phyloP scores from a whole-genome alignment of 2,888 invertebrate genomes.

The Platycheirus albimanus region DNA sequence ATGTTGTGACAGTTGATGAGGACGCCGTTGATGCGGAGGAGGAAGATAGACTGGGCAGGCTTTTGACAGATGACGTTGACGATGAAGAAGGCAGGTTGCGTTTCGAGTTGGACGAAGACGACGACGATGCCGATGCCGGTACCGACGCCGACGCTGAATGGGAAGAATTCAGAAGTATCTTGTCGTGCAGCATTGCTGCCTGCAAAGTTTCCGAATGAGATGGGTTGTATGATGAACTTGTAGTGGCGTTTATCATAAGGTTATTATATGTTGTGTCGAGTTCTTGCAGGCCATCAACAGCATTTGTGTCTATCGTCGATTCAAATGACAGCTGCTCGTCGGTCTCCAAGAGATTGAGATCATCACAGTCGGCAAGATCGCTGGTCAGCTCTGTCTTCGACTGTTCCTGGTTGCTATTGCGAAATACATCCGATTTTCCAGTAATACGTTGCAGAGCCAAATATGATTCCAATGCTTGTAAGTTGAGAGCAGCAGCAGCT shows the following conservation, averaged over 20 bases:
- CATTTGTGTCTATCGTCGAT: conserved; percentile 83
- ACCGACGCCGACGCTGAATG: conserved; percentile 35
- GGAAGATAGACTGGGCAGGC: conserved; percentile 54
- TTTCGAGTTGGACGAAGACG: conserved; percentile 50
- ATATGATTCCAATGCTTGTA: conserved; percentile 94
- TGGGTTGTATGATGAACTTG: conserved; percentile 76
- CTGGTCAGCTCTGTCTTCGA: conserved; percentile 77
- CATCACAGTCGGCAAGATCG: conserved; percentile 89
- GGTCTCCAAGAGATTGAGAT: conserved; percentile 87
- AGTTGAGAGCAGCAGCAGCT: conserved; percentile 92
- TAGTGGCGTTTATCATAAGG: conserved; percentile 87
- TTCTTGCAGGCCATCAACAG: conserved; percentile 77
- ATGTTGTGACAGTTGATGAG: conserved; percentile 61
- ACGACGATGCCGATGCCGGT: no score
- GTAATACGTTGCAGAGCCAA: conserved; percentile 91
- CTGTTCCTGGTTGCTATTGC: conserved; percentile 84
- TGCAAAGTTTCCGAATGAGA: conserved; percentile 78
- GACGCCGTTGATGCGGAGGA: conserved; percentile 36
- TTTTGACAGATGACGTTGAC: conserved; percentile 60
- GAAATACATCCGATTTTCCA: conserved; percentile 87
- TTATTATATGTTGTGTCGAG: conserved; percentile 88
- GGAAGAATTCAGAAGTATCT: conserved; percentile 75
- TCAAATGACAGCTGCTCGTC: conserved; percentile 88
- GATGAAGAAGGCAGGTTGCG: conserved; percentile 55
- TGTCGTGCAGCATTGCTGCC: conserved; percentile 81